phyloP scores from a whole-genome alignment of 2,797 vertebrate genomes.

The Merluccius polli region DNA sequence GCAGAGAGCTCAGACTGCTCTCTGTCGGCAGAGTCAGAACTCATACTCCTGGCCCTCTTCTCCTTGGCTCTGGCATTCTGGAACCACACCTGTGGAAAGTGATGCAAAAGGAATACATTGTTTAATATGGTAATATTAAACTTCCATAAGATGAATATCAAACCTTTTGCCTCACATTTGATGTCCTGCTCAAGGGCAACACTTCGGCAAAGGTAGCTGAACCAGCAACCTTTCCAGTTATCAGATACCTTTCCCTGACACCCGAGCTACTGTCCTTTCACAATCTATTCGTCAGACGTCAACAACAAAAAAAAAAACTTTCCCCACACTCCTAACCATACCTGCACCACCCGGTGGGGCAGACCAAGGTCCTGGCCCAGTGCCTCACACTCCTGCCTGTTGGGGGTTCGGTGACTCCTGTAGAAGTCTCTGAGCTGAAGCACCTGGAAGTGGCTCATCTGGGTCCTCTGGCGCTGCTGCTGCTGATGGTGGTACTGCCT shows the following conservation, averaged over 20 bases:
- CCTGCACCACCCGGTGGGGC: constrained; percentile 98
- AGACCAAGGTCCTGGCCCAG: constrained; percentile 96
- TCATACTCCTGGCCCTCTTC: constrained; percentile 85
- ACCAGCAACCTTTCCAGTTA: background rate
- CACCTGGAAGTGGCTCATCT: constrained; percentile 97
- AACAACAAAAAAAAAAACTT: background rate
- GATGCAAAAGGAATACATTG: background rate
- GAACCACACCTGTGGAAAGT: constrained; percentile 86
- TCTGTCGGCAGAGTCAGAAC: constrained; percentile 66
- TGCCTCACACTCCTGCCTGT: constrained; percentile 95
- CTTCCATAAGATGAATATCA: background rate
- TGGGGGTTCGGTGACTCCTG: constrained; percentile 95
- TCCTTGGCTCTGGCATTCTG: constrained; percentile 99
- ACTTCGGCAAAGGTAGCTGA: background rate
- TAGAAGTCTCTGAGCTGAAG: constrained; percentile 98
- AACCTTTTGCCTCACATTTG: background rate
- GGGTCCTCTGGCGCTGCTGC: constrained; percentile 91
- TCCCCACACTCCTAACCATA: constrained; percentile 80
- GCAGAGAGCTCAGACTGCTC: constrained; percentile 67
- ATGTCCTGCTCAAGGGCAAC: background rate
- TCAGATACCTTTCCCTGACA: background rate
- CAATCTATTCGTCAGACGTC: background rate
- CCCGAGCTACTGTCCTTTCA: background rate
- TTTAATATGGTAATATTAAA: background rate
- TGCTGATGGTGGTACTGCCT: constrained; percentile 66